Evolutionary conservation across 2,797 vertebrate species (phyloP).

Genomic region (Malacoraja senta): DNA sequence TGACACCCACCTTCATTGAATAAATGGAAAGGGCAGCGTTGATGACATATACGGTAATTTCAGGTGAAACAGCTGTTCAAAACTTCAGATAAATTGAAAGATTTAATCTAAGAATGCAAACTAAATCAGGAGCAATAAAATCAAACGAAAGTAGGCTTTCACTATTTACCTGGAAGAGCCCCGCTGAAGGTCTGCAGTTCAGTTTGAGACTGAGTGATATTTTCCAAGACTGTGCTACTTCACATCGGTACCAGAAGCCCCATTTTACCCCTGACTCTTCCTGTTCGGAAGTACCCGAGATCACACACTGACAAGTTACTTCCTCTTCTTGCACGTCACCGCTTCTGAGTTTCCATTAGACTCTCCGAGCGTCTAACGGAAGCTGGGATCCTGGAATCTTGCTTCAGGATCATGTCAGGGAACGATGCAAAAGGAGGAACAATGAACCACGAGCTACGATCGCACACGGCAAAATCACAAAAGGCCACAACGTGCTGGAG

Average conservation of each 20-base stretch:
- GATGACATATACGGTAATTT: not conserved
- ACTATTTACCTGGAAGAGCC: not conserved
- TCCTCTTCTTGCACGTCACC: conserved; percentile 23
- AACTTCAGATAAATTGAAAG: not conserved
- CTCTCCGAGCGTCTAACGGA: not conserved
- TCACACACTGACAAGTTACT: conserved; percentile 17
- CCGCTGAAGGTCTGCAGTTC: not conserved
- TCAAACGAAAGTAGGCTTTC: not conserved
- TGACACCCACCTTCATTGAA: no score
- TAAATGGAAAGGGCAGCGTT: no score
- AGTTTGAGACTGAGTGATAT: not conserved
- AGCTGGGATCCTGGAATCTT: not conserved
- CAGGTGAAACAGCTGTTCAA: not conserved
- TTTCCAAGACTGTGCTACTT: not conserved
- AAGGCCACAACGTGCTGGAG: no score
- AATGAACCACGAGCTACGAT: not conserved
- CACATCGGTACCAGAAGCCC: not conserved
- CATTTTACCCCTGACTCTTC: conserved; percentile 17
- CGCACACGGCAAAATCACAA: not conserved
- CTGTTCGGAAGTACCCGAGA: conserved; percentile 22
- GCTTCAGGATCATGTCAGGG: not conserved
- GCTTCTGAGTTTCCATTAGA: conserved; percentile 3
- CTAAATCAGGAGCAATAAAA: not conserved
- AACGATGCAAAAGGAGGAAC: not conserved
- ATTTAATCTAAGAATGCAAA: not conserved